phyloP scores from a whole-genome alignment of 2,888 invertebrate species.

The Allacma fusca region DNA sequence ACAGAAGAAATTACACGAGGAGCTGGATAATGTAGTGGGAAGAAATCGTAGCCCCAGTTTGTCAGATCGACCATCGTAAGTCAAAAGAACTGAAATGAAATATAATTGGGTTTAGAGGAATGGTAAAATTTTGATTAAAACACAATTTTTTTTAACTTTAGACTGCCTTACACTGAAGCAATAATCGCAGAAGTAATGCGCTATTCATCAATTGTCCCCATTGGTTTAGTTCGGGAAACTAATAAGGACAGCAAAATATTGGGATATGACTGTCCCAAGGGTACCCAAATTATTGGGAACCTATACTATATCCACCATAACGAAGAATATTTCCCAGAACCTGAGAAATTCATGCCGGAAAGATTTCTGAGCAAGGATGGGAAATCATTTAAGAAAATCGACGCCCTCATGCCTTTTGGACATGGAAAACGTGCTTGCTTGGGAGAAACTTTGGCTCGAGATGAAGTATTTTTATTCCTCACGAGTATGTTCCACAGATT shows the following conservation, averaged over 20 bases:
- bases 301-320: background rate
- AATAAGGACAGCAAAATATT: constrained; percentile 5
- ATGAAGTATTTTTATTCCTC: constrained; percentile 21
- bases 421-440: constrained; percentile 25
- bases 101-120: no score
- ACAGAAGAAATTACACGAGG: constrained; percentile 52
- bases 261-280: constrained; percentile 29
- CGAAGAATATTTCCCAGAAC: background rate
- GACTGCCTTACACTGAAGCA: constrained; percentile 12
- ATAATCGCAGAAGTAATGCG: background rate
- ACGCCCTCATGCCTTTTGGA: constrained; percentile 16
- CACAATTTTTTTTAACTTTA: background rate
- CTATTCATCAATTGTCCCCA: background rate
- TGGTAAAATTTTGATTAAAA: no score
- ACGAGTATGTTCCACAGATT: constrained; percentile 24
- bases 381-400: background rate
- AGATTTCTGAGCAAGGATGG: constrained; percentile 19
- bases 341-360: constrained; percentile 17
- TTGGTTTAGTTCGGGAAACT: background rate
- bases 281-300: constrained; percentile 16
- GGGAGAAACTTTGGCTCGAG: constrained; percentile 25
- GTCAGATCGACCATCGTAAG: constrained; percentile 46
- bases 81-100: no score
- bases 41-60: constrained; percentile 42
- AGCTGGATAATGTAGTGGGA: constrained; percentile 54